Base-by-base conservation (phyloP, 2,888 invertebrate species). In the Tanaodytes sp. region DNA sequence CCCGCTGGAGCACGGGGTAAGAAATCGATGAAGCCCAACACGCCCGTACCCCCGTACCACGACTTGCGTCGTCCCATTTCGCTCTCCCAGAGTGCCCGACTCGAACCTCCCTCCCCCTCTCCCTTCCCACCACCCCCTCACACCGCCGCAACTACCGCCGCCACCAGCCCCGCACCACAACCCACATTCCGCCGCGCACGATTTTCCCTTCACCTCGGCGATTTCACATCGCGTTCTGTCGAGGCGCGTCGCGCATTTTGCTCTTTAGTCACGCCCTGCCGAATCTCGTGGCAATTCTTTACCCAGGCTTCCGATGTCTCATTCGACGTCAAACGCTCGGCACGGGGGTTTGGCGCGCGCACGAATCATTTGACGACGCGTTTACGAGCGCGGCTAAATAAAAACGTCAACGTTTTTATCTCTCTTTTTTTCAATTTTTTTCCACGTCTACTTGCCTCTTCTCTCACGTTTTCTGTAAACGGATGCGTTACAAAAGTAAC, bases 11-110 rank as follows among this genome's bases (percentile, higher is more conserved):
- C 81, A 82, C 80, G 76, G 80, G 78, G 80, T 81, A 80, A 82
- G 82, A 82, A 81, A 83, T 83, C 83, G 83, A 83, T 83, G 79
- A 83, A 83, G 83, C 82, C 77, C 81, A 80, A 77, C 75, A 73
- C 77, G 73, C 74, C 54, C 62, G 63, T 63, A 64, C 63, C 72
- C n/a, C 68, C 71, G 64, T 63, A 39, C 62, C 69, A 48, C 63
- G 63, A 55, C 61, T 68, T 65, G 66, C 63, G 55, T 64, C 65
- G 62, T 57, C 55, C 64, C 66, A 69, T 68, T 74, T 62, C 64
- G 51, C 66, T 46, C 59, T 59, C 65, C 46, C 70, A 30, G 52
- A 12, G 39, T 39, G 37, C 15, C 20, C 61, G 45, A 15, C 5
- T 14, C 23, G 14, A 18, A 31, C 9, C 42, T 9, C 14, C 39